phyloP scores from a whole-genome alignment of 1,140 invertebrate genomes.

The Ditylenchus dipsaci region DNA sequence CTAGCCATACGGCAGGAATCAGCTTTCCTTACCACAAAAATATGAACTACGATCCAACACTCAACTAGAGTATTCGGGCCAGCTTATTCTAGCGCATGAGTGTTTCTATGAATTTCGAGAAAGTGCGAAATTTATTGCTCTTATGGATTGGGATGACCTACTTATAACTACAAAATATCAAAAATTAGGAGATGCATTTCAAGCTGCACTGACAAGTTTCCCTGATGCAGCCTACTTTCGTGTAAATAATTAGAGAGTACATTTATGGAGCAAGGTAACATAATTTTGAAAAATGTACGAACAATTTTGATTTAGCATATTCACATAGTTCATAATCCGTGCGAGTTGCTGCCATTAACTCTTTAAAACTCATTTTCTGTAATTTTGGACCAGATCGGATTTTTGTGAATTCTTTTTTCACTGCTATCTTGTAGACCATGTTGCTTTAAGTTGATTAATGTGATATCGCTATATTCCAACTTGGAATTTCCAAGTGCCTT shows the following conservation, averaged over 20 bases:
- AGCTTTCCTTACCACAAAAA: conserved; percentile 11
- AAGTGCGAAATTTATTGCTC: conserved; percentile 34
- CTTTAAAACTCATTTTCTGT: too few relatives aligned
- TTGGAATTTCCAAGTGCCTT: too few relatives aligned
- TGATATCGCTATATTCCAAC: too few relatives aligned
- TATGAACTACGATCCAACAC: conserved; percentile 27
- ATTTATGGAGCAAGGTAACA: background rate
- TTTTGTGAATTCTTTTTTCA: too few relatives aligned
- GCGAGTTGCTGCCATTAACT: too few relatives aligned
- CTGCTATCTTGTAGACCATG: too few relatives aligned
- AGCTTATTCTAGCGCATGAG: conserved; percentile 21
- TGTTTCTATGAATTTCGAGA: conserved; percentile 44
- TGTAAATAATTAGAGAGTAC: conserved; percentile 21
- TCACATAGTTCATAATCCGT: too few relatives aligned
- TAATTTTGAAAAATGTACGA: background rate
- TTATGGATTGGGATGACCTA: conserved; percentile 40
- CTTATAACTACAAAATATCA: conserved; percentile 13
- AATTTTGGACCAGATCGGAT: too few relatives aligned
- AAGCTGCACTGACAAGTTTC: background rate
- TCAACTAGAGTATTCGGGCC: conserved; percentile 17
- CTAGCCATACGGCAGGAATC: conserved; percentile 22
- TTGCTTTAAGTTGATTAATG: too few relatives aligned
- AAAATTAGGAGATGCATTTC: conserved; percentile 1
- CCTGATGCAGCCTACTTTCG: conserved; percentile 17
- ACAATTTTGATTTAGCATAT: too few relatives aligned